These are phyloP conservation scores for Anseranas semipalmata DNA, from an alignment of 2,113 vertebrate species.

Conservation along the genomic window DNA sequence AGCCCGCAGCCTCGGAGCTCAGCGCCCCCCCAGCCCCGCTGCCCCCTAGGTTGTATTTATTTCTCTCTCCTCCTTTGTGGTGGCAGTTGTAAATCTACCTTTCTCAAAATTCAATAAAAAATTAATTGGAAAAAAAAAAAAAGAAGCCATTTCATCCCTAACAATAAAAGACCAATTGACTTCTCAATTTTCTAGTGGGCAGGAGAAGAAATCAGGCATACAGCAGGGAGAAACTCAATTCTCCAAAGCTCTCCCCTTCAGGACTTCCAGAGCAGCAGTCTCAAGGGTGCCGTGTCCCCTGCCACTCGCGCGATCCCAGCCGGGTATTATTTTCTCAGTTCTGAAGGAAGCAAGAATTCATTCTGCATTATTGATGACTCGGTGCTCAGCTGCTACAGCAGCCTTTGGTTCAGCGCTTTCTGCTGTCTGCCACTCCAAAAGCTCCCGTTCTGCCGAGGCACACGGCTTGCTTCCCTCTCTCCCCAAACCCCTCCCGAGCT, in stretches of 20 bases:
- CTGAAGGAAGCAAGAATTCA: slow-evolving; percentile 47
- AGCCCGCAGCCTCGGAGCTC: rapidly evolving
- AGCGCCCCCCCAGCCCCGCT: not conserved
- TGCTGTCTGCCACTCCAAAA: not conserved
- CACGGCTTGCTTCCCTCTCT: not conserved
- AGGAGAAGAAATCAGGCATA: slow-evolving; percentile 22
- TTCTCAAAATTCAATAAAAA: slow-evolving; percentile 64
- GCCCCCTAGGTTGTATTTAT: not conserved
- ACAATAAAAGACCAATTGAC: slow-evolving; percentile 69
- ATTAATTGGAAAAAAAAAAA: slow-evolving; percentile 9
- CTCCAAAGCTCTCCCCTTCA: slow-evolving; percentile 26
- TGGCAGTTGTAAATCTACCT: slow-evolving; percentile 45
- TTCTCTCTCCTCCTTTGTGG: not conserved
- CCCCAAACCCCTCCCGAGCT: not conserved
- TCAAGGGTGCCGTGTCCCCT: slow-evolving; percentile 61
- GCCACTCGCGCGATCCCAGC: not conserved
- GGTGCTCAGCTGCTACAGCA: not conserved
- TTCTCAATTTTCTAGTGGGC: slow-evolving; percentile 57
- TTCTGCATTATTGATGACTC: slow-evolving; percentile 61
- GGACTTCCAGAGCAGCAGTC: not conserved
- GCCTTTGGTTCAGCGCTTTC: not conserved
- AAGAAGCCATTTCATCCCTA: slow-evolving; percentile 22
- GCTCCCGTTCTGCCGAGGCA: not conserved
- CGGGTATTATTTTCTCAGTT: slow-evolving; percentile 47
- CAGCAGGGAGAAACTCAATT: slow-evolving; percentile 47